Evolutionary conservation across 2,797 vertebrate genomes (phyloP), one percentile per base, ranked within the genome.

Genomic region (Bucorvus abyssinicus): DNA sequence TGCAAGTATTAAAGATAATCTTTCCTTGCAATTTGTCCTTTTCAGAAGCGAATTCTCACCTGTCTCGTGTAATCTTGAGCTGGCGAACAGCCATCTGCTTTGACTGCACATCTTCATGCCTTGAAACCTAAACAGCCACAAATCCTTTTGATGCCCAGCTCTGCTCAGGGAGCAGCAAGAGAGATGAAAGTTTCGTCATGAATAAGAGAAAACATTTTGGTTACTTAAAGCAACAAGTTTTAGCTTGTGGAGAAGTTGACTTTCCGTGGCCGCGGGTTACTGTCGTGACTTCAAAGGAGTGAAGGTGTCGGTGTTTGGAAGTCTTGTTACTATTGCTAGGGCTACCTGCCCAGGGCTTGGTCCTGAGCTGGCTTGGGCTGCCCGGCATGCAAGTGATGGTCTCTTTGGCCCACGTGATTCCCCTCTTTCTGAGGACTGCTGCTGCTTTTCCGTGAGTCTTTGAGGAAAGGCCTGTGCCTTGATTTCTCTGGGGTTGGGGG

Each of bases 271-370:
- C 3, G 9, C 16, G 29, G 53, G 20, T 88, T 29, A 67, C 32
- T 0, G 0, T 27, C 40, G 1, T 5, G 16, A 15, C 17, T 42
- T 53, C 32, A 45, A 40, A 74, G 26, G n/a, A 29, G 6, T 1
- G 3, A 81, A 40, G 26, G 23, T 9, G 10, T 44, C 18, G 32
- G 34, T 70, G 32, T 69, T 52, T 67, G 63, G 65, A 76, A 56
- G 24, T 30, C 22, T 32, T 29, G 14, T 59, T 78, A 10, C 10
- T 34, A 6, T 40, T 27, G 17, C 4, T 9, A 36, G 70, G 30
- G 12, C 11, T 36, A 11, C 36, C 16, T 52, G 22, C 22, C 14
- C 18, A 12, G 64, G 38, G 8, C 4, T 80, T 18, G 29, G 32
- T 14, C 1, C 1, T 21, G 40, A 52, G 40, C 61, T 74, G 80